Conservation (phyloP, 1,140 invertebrate genomes). For the Lepidostoma basale region DNA sequence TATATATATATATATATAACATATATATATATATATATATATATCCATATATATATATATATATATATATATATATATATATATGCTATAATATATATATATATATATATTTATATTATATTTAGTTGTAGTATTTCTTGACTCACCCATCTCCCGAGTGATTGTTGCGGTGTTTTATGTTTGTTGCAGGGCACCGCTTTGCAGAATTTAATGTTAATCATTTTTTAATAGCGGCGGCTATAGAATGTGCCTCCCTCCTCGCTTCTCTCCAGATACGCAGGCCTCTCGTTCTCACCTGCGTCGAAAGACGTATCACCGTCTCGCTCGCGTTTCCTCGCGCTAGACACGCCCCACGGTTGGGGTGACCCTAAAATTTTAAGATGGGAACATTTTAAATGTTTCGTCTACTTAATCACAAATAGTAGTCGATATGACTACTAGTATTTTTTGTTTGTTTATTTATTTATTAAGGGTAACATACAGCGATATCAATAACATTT, state of each 20-base stretch:
- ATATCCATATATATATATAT: no score
- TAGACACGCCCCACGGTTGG: conserved; percentile 4
- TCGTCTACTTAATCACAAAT: background rate
- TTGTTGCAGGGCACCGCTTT: conserved; percentile 45
- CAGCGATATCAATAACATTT: no score
- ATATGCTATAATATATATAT: no score
- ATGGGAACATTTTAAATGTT: no score
- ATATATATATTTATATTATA: no score
- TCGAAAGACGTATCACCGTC: background rate
- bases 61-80: no score
- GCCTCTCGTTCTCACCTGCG: background rate
- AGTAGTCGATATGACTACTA: no score
- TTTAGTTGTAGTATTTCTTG: background rate
- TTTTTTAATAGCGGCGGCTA: conserved; percentile 46
- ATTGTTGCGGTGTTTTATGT: conserved; percentile 43
- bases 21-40: no score
- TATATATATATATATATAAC: no score
- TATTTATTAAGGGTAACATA: no score
- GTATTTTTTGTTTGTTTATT: no score
- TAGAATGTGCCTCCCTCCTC: conserved; percentile 28
- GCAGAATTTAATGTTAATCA: conserved; percentile 47
- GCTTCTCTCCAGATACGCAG: background rate
- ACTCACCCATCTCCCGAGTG: conserved; percentile 15
- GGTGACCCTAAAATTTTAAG: conserved; percentile 15
- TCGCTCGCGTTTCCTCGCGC: conserved; percentile 4